These are phyloP conservation scores for Brachypalpus laphriformis DNA, from an alignment of 2,888 invertebrate genomes.

Conservation along the genomic window DNA sequence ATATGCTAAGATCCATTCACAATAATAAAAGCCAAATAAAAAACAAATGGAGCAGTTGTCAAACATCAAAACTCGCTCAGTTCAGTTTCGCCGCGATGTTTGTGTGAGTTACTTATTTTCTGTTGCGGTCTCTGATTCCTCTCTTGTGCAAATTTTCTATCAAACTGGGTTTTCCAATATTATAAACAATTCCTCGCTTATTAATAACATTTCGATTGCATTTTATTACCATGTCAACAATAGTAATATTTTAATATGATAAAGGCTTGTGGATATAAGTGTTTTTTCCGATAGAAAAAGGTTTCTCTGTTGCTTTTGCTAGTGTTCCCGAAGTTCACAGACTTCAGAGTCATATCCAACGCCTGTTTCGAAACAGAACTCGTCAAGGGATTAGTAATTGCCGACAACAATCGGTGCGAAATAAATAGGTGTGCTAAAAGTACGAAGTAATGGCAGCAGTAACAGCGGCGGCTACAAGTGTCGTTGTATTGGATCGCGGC, in stretches of 20 bases:
- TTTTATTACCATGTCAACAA: not conserved
- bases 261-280: not conserved
- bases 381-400: not conserved
- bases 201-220: too few relatives aligned
- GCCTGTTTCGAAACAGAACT: not conserved
- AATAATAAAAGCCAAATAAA: constrained; percentile 4
- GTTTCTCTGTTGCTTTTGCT: not conserved
- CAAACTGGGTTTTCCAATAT: not conserved
- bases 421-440: not conserved
- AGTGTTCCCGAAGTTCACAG: not conserved
- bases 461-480: constrained; percentile 91
- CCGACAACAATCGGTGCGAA: not conserved
- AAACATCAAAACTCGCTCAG: constrained; percentile 14
- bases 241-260: not conserved
- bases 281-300: not conserved
- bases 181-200: not conserved
- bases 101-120: not conserved
- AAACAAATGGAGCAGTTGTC: not conserved
- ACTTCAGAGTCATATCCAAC: not conserved
- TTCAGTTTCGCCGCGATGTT: constrained; percentile 33
- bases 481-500: constrained; percentile 95
- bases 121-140: not conserved
- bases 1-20: not conserved
- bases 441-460: constrained; percentile 77
- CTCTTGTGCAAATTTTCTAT: not conserved